Conservation (phyloP, 92 coral and sea anemone genomes). For the Isaurus tuberculatus region DNA sequence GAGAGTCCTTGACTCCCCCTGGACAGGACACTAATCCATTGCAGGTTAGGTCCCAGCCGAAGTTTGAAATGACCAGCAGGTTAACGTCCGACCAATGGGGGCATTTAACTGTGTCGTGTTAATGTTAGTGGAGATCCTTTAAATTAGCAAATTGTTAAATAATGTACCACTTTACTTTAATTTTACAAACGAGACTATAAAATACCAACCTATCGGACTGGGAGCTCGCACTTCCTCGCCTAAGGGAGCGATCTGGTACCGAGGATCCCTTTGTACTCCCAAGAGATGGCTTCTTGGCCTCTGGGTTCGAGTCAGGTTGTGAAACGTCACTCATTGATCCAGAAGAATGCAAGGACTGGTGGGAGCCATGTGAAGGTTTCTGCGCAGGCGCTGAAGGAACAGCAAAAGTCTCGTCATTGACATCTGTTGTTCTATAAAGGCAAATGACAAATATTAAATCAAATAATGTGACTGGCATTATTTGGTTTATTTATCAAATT, state of each 20-base stretch:
- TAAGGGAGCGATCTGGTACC: slow-evolving; percentile 61
- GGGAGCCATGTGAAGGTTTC: slow-evolving; percentile 67
- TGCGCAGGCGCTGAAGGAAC: slow-evolving; percentile 80
- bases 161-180: too few relatives aligned
- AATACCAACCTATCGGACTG: slow-evolving; percentile 25
- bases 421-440: neutral
- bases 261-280: slow-evolving; percentile 63
- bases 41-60: too few relatives aligned
- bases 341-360: slow-evolving; percentile 74
- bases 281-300: slow-evolving; percentile 53
- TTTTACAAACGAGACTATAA: neutral
- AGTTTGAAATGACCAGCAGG: too few relatives aligned
- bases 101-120: too few relatives aligned
- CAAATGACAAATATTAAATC: neutral
- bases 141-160: too few relatives aligned
- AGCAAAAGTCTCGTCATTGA: slow-evolving; percentile 55
- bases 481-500: neutral
- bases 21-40: too few relatives aligned
- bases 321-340: slow-evolving; percentile 79
- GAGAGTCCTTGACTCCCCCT: too few relatives aligned
- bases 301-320: slow-evolving; percentile 80
- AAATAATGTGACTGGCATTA: neutral
- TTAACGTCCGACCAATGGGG: too few relatives aligned
- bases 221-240: slow-evolving; percentile 78
- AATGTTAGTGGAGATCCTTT: too few relatives aligned